These are phyloP conservation scores for Drosophila eugracilis DNA, from an alignment of 1,140 invertebrate species.

Conservation along the genomic window DNA sequence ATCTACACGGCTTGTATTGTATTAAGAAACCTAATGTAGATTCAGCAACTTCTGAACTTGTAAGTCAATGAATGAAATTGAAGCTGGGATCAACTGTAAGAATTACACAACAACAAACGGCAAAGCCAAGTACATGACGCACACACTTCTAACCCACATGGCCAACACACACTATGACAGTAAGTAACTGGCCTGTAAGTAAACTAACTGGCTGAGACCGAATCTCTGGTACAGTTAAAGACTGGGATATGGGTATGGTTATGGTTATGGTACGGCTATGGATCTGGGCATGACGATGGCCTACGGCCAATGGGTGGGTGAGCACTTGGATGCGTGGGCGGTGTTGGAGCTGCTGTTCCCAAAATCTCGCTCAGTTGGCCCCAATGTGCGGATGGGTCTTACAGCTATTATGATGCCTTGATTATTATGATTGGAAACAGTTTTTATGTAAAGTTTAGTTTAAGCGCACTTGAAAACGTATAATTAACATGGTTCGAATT, in stretches of 20 bases:
- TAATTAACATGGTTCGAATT: conserved; percentile 25
- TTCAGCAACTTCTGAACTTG: neutral
- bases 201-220: conserved; percentile 56
- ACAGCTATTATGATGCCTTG: conserved; percentile 9
- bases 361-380: conserved; percentile 27
- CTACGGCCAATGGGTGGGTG: conserved; percentile 75
- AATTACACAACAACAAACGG: conserved; percentile 19
- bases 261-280: conserved; percentile 17
- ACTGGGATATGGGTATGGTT: conserved; percentile 30
- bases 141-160: conserved; percentile 70
- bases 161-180: conserved; percentile 15
- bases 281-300: conserved; percentile 48
- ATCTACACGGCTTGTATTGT: too few relatives aligned
- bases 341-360: conserved; percentile 44
- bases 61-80: conserved; percentile 40
- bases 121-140: conserved; percentile 52
- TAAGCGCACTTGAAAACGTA: conserved; percentile 41
- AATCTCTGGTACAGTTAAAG: conserved; percentile 61
- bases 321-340: conserved; percentile 49
- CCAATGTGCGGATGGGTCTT: conserved; percentile 27
- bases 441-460: conserved; percentile 30
- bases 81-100: conserved; percentile 29
- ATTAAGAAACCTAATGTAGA: neutral
- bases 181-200: conserved; percentile 54
- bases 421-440: conserved; percentile 26